Percentiles rank a stretch among this genome's conserved stretches.
phyloP scores from a whole-genome alignment of 2,888 invertebrate genomes.

The Linyphia triangularis region DNA sequence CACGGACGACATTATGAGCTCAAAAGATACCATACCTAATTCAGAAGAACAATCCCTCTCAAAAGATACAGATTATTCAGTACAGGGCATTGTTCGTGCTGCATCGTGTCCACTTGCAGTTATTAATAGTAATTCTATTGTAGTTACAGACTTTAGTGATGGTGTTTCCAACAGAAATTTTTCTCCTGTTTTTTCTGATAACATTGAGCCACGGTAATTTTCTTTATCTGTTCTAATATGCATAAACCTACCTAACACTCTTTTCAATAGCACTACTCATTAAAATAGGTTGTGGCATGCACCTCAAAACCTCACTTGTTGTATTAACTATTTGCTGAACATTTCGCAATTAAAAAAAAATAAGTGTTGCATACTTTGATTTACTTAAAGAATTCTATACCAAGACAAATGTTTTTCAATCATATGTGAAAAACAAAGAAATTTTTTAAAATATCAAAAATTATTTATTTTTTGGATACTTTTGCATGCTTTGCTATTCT shows the following conservation, averaged over 20 bases:
- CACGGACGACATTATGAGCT: background rate
- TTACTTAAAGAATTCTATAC: too few relatives aligned
- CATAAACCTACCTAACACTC: background rate
- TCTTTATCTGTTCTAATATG: background rate
- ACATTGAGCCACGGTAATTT: constrained; percentile 38
- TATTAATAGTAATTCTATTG: constrained; percentile 11
- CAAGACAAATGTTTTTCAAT: too few relatives aligned
- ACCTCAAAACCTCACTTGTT: too few relatives aligned
- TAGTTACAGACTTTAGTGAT: constrained; percentile 28
- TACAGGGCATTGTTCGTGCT: constrained; percentile 39
- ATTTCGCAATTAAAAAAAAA: too few relatives aligned
- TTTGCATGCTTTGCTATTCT: too few relatives aligned
- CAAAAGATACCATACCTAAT: constrained; percentile 5
- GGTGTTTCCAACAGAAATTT: constrained; percentile 18
- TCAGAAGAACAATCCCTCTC: background rate
- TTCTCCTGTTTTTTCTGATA: constrained; percentile 38
- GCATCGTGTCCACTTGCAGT: constrained; percentile 52
- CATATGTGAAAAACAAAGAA: too few relatives aligned
- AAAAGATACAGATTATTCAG: constrained; percentile 23
- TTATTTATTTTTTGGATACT: too few relatives aligned
- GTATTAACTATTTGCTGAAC: too few relatives aligned
- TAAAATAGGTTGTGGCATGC: too few relatives aligned
- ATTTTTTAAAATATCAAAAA: too few relatives aligned
- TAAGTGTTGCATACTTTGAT: too few relatives aligned
- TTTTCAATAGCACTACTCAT: background rate